Base-by-base conservation (phyloP, 30 jellyfish, hydroid and myxozoan species). In the Aurelia aurita region DNA sequence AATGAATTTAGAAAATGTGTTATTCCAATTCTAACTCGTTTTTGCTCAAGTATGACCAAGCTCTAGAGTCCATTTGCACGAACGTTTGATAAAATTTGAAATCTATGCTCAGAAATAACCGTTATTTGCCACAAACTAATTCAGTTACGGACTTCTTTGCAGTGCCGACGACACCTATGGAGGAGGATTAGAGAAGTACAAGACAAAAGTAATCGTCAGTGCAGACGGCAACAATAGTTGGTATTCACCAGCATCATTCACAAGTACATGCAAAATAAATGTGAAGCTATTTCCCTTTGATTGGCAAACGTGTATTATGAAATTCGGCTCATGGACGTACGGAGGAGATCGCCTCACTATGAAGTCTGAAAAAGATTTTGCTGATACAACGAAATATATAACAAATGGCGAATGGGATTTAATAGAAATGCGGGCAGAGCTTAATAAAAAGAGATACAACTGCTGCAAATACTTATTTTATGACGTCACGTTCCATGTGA, bases 91-190 rank as follows among this genome's bases (percentile, higher is more conserved):
- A 2, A 39, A 39, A 39, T 39, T 39, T 39, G 51, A 9, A 39
- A 39, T 39, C 9, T 39, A 4, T 6, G 51, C 51, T 39, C 51
- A 39, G 13, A 39, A 39, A 2, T 39, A 39, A 15, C 7, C 13
- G 51, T 14, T 39, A 39, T 39, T 39, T 39, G 51, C 51, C 51
- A 6, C 12, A 15, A 39, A 2, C n/a, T 64, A 64, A n/a, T 64
- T 25, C 21, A 18, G 31, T 34, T 70, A 12, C 54, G 26, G 19
- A 3, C 72, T 43, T 85, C 55, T 18, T 86, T 69, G 32, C 67
- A 88, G 97, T 43, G 97, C 97, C 54, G 97, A 88, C 34, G 92
- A 88, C 45, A 88, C 97, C 20, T 88, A 88, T 58, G 97, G 97
- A 28, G 97, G 97, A 25, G 97, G 97, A 39, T 51, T 71, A 27